Evolutionary conservation across 2,797 vertebrate genomes (phyloP).

Genomic region (Emydoidea blandingii): DNA sequence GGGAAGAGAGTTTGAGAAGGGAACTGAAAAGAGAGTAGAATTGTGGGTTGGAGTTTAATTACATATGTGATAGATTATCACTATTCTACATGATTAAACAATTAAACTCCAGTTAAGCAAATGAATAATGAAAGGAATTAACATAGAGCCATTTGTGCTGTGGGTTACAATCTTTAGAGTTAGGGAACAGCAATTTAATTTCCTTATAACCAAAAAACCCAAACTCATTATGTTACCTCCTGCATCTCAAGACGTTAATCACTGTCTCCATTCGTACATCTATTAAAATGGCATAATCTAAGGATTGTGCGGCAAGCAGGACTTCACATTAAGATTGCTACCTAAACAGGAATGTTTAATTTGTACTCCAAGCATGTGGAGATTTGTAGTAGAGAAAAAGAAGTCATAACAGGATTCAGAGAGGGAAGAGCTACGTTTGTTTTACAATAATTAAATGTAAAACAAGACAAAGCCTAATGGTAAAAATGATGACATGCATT

Average conservation of each 20-base stretch:
- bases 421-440: neutral
- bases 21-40: neutral
- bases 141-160: neutral
- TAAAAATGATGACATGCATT: neutral
- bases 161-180: constrained; percentile 1
- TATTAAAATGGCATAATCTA: neutral
- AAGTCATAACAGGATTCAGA: neutral
- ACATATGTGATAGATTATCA: neutral
- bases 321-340: neutral
- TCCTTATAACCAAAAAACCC: neutral
- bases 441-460: neutral
- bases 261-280: neutral
- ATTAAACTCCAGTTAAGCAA: constrained; percentile 16
- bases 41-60: neutral
- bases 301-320: neutral
- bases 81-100: neutral
- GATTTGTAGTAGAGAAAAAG: neutral
- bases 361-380: neutral
- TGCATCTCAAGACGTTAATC: neutral
- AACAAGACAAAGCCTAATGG: neutral
- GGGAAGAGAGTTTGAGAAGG: neutral
- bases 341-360: neutral
- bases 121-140: neutral
- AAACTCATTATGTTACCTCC: neutral
- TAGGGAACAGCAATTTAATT: neutral